These are phyloP conservation scores for Manis crassicaudata DNA, from an alignment of 2,797 vertebrate species.

Conservation along the genomic window DNA sequence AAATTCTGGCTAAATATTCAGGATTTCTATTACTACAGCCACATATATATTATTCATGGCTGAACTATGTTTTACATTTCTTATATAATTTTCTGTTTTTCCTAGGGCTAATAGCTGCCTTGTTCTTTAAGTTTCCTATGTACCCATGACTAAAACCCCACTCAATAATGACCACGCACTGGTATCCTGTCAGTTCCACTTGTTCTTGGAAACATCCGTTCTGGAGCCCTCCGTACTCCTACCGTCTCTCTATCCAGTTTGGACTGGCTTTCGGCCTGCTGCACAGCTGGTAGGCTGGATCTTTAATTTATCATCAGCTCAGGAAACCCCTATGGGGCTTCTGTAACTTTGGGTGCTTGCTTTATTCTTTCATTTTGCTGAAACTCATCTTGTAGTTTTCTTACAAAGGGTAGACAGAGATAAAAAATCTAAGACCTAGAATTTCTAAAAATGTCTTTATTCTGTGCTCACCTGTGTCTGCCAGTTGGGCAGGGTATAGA, in stretches of 20 bases:
- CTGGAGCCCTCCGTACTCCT: background rate
- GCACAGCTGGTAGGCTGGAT: background rate
- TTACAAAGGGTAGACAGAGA: background rate
- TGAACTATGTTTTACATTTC: background rate
- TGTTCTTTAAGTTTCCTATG: background rate
- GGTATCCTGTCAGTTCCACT: background rate
- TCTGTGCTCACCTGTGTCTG: background rate
- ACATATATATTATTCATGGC: background rate
- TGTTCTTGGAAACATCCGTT: background rate
- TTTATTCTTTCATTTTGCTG: background rate
- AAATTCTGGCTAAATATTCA: background rate
- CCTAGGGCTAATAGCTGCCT: background rate
- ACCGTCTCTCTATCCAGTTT: background rate
- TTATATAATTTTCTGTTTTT: background rate
- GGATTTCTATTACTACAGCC: background rate
- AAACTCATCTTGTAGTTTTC: background rate
- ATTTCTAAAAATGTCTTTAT: constrained; percentile 22
- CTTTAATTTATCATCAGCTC: background rate
- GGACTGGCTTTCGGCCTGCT: background rate
- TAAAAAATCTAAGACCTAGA: background rate
- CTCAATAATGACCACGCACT: background rate
- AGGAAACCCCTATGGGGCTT: background rate
- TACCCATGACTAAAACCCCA: background rate
- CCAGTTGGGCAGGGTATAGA: background rate
- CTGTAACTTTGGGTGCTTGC: background rate